Base-by-base conservation (phyloP, 1,140 invertebrate genomes). In the Teleogryllus occipitalis region DNA sequence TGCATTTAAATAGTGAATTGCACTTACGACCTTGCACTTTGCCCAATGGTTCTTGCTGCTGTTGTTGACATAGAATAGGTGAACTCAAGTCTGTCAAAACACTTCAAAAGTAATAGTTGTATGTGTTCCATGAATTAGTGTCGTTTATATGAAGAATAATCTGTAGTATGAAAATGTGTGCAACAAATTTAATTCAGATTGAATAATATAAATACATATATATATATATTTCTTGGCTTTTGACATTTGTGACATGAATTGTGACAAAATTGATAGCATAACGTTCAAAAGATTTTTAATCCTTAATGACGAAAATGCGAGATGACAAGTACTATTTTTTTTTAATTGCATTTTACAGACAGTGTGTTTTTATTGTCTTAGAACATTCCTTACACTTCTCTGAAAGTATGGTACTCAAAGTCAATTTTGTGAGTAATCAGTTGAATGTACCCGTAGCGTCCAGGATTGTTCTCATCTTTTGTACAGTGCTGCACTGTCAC, bases 211-310 rank as follows among this genome's bases (percentile, higher is more conserved):
- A 14, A 65, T 65, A 65, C 27, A 39, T 39, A 39, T 65, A 65
- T 65, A 65, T 65, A 65, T 65, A 65, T 65, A 65, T 65, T 65
- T 65, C 54, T 65, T 65, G 54, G 54, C 54, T 65, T 65, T 65
- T 65, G 54, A 65, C 54, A 65, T 65, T 65, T 65, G 54, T 65
- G 54, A 65, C 54, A 65, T 65, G 10, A 65, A 65, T 65, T 18
- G 54, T 65, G 54, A 65, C 54, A 65, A 65, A 65, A 65, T 65
- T 65, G 18, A 65, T 65, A 65, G 54, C 10, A 65, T 65, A 18
- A 0, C 10, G 54, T 65, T 65, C 18, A 18, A 65, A 65, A 65
- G 54, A 65, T 65, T 65, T 65, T 65, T 65, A 65, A 65, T 65
- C 54, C 54, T 65, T 14, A 14, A 65, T 65, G 54, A 65, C 10